phyloP scores from a whole-genome alignment of 2,113 vertebrate species.

The Atrichornis clamosus region DNA sequence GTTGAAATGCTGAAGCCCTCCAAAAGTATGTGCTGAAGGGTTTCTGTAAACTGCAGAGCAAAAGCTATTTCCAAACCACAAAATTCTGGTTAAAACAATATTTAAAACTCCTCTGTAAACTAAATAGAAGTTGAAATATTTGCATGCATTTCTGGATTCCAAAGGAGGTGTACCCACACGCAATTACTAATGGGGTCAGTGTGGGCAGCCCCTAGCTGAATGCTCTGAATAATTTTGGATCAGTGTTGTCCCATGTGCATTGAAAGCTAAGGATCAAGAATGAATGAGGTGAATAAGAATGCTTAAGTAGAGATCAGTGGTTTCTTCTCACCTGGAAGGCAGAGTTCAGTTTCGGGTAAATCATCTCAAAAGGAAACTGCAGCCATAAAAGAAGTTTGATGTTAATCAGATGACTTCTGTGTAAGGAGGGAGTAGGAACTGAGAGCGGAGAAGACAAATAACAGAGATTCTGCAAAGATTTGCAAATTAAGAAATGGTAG shows the following conservation, averaged over 20 bases:
- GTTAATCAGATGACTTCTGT: background rate
- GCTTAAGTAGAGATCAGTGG: background rate
- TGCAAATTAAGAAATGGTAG: background rate
- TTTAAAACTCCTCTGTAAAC: background rate
- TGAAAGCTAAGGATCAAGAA: background rate
- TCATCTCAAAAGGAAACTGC: background rate
- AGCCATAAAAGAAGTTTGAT: background rate
- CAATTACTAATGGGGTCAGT: background rate
- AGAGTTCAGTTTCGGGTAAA: background rate
- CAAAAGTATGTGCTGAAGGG: background rate
- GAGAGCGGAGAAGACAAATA: background rate
- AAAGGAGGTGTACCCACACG: background rate
- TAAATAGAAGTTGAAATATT: background rate
- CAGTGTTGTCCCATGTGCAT: background rate
- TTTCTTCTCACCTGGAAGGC: background rate
- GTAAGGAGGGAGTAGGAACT: background rate
- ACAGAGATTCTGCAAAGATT: background rate
- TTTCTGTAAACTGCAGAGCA: background rate
- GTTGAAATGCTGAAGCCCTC: background rate
- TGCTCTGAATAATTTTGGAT: background rate
- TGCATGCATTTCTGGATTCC: background rate
- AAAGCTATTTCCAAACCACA: conserved; percentile 13
- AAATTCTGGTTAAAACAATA: background rate
- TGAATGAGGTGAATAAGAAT: background rate
- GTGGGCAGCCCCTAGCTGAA: background rate